phyloP scores from a whole-genome alignment of 2,113 vertebrate genomes.

The Puffinus mauretanicus region DNA sequence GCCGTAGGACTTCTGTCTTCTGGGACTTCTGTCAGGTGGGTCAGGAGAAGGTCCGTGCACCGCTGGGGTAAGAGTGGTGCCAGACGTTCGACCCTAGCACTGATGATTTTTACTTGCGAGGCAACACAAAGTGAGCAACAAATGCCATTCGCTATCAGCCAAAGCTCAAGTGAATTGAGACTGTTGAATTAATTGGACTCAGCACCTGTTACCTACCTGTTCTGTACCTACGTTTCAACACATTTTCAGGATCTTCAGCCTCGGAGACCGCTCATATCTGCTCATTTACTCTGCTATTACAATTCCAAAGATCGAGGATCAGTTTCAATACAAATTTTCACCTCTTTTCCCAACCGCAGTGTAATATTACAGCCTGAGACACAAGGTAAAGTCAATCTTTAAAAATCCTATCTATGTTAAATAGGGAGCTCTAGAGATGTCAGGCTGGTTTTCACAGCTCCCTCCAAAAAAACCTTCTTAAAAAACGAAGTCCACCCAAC shows the following conservation, averaged over 20 bases:
- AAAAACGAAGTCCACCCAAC: fast-evolving
- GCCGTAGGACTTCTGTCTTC: background rate
- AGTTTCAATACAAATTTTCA: background rate
- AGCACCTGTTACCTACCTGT: background rate
- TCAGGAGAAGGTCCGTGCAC: background rate
- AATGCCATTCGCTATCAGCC: background rate
- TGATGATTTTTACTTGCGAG: background rate
- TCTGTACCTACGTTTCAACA: background rate
- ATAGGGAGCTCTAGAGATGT: background rate
- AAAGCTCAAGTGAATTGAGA: background rate
- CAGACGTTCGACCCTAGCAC: background rate
- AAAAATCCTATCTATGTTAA: background rate
- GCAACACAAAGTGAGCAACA: background rate
- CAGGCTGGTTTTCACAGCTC: background rate
- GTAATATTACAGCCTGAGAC: background rate
- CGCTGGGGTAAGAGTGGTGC: fast-evolving
- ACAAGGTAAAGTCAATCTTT: background rate
- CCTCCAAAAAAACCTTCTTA: background rate
- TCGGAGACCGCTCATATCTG: background rate
- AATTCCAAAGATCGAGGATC: background rate
- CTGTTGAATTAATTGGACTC: background rate
- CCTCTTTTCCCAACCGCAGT: background rate
- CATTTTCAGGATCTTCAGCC: background rate
- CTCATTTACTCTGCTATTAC: background rate
- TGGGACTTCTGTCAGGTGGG: background rate